These are phyloP conservation scores for Megamerina dolium DNA, from an alignment of 2,888 invertebrate genomes.

Conservation along the genomic window DNA sequence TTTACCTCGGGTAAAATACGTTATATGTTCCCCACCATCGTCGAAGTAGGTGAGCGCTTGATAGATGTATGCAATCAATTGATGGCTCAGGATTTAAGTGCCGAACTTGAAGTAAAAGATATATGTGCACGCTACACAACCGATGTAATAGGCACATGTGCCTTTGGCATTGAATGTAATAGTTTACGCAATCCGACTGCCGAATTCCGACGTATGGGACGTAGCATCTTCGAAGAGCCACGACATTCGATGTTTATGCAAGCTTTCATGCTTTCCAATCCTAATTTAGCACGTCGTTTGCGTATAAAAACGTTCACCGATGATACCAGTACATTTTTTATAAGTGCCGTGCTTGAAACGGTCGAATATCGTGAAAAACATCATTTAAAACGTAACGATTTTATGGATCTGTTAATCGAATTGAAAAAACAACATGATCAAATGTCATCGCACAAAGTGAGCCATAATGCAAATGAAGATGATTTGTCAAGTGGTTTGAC, in stretches of 20 bases:
- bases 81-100: not conserved
- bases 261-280: conserved; percentile 27
- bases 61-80: not conserved
- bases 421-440: conserved; percentile 29
- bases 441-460: conserved; percentile 16
- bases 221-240: conserved; percentile 26
- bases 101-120: conserved; percentile 15
- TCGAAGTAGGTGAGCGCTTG: conserved; percentile 7
- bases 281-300: conserved; percentile 26
- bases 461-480: conserved; percentile 9
- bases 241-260: conserved; percentile 23
- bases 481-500: conserved; percentile 24
- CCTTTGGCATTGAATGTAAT: conserved; percentile 49
- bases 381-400: conserved; percentile 49
- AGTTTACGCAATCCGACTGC: conserved; percentile 40
- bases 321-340: conserved; percentile 33
- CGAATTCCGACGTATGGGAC: conserved; percentile 34
- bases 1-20: conserved; percentile 53
- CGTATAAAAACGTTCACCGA: conserved; percentile 26
- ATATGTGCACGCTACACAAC: conserved; percentile 22
- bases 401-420: conserved; percentile 51
- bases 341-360: conserved; percentile 47
- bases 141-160: conserved; percentile 44
- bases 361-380: conserved; percentile 43
- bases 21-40: conserved; percentile 41